Evolutionary conservation across 2,888 invertebrate species (phyloP).

Genomic region (Chymomyza amoena): DNA sequence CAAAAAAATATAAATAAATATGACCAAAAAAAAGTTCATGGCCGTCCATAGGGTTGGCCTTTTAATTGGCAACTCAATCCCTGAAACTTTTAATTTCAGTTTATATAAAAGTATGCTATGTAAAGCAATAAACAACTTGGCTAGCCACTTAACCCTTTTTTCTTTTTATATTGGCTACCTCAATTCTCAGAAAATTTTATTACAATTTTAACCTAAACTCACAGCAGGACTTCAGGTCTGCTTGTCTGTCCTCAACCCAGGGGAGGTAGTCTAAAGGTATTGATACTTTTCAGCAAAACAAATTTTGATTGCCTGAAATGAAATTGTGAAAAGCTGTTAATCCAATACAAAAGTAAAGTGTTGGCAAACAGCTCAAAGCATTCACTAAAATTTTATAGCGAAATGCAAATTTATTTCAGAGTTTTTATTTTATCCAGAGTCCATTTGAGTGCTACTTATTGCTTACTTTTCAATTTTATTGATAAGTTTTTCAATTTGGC

Average conservation of each 20-base stretch:
- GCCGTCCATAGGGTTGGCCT: no score
- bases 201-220: conserved; percentile 59
- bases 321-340: conserved; percentile 38
- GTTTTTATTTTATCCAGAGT: conserved; percentile 7
- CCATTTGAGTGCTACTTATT: background rate
- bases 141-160: conserved; percentile 30
- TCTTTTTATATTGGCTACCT: background rate
- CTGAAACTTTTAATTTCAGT: conserved; percentile 30
- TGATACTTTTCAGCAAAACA: conserved; percentile 42
- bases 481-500: conserved; percentile 38
- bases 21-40: no score
- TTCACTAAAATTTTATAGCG: background rate
- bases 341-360: conserved; percentile 37
- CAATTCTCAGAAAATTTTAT: conserved; percentile 20
- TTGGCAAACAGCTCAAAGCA: background rate
- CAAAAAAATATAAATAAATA: no score
- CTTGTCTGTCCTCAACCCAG: background rate
- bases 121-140: background rate
- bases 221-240: conserved; percentile 3
- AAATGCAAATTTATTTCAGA: conserved; percentile 11
- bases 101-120: conserved; percentile 14
- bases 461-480: conserved; percentile 22
- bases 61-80: background rate
- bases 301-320: conserved; percentile 23
- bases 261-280: conserved; percentile 25